A percentile compares a stretch with the other conserved stretches of the same genome.
Conservation (phyloP, 2,888 invertebrate species). For the Willowsia nigromaculata region DNA sequence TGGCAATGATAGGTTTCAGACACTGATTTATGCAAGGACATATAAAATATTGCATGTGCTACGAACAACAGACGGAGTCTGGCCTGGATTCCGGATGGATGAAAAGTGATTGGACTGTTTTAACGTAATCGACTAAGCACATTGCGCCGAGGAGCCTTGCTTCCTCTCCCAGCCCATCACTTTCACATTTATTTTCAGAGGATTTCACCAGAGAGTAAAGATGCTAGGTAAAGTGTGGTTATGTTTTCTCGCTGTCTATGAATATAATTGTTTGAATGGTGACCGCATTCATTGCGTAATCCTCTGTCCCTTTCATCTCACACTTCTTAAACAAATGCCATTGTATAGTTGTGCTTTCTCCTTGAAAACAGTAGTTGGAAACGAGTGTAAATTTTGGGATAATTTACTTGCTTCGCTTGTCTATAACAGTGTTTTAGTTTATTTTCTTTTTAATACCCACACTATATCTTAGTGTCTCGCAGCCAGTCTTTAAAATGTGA, state of each 20-base stretch:
- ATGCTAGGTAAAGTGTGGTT: background rate
- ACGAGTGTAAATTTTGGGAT: background rate
- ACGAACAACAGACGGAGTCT: background rate
- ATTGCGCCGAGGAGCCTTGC: background rate
- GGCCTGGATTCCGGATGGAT: background rate
- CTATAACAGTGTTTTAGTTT: background rate
- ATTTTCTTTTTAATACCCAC: conserved; percentile 11
- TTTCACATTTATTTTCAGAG: background rate
- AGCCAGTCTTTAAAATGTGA: conserved; percentile 10
- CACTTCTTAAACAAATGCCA: background rate
- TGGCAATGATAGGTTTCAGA: conserved; percentile 60
- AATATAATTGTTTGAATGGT: background rate
- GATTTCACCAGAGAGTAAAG: background rate
- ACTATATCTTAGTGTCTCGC: background rate
- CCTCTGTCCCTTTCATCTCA: background rate
- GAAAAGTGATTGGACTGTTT: conserved; percentile 5
- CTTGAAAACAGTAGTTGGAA: background rate
- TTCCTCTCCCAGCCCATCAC: background rate
- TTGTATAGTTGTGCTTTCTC: background rate
- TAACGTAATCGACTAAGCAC: background rate
- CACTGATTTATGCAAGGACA: conserved; percentile 67
- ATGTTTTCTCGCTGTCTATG: background rate
- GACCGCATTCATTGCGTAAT: background rate
- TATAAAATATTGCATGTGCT: conserved; percentile 53
- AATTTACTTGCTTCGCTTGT: conserved; percentile 3